Evolutionary conservation across 1,140 invertebrate species (phyloP), one percentile per base, ranked within the genome.

Genomic region (Atopsyche davidsoni): DNA sequence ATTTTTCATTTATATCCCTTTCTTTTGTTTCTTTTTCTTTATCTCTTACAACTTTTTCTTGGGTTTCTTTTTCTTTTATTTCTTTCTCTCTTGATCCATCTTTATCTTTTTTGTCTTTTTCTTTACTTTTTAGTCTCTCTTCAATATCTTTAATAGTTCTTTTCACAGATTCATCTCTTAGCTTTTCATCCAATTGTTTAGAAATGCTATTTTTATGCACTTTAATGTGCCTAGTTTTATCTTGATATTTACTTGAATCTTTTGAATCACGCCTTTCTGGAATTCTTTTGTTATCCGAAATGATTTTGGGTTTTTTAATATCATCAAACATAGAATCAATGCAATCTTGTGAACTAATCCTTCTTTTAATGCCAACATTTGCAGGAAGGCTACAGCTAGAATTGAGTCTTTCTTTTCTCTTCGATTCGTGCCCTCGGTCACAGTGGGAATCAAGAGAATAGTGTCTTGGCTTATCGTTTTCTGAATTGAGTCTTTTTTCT

Each of bases 341-440:
- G 60, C 73, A 79, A 51, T 90, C 87, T 60, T 89, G 85, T 1
- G 83, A 86, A 38, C 86, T 87, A 48, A 86, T 78, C 41, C 86
- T 77, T 32, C 87, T 73, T 64, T 89, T 89, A 22, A 78, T 74
- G 0, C 79, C 75, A 23, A 80, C 74, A 28, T 79, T 77, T 1
- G 80, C 79, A 0, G 84, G 82, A 35, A 83, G 74, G 64, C 78
- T 82, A 42, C 76, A 78, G 62, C 75, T 76, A 4, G 72, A 74
- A 64, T 69, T 73, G 34, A 74, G 56, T 21, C 76, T 68, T 57
- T 78, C 76, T 64, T 78, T 77, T 28, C 75, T 55, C 64, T 75
- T 75, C 31, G 61, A 60, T 46, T 74, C 72, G 16, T 67, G 42
- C 53, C 44, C 42, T 41, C 44, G 42, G 13, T 61, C 58, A 50